Evolutionary conservation across 2,888 invertebrate genomes (phyloP), one percentile per base, ranked within the genome.

Genomic region (Caenorhabditis sp.): DNA sequence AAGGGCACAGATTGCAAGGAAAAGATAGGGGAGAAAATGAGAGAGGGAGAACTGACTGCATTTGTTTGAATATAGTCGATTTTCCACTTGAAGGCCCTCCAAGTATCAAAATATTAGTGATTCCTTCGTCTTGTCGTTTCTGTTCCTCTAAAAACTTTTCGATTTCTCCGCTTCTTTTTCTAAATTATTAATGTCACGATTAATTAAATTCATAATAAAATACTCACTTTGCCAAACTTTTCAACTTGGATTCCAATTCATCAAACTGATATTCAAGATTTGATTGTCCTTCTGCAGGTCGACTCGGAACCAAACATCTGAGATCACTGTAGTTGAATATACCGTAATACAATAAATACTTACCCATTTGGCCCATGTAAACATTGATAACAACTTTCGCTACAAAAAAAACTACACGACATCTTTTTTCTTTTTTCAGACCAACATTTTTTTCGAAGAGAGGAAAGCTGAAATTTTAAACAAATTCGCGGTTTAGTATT

Each of bases 11-110:
- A 43, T 12, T 17, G 43, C 14, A 14, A 43, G 17, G 17, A 43
- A 14, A 43, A 17, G 43, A 43, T 43, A 10, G 3, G 43, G 43
- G 43, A 10, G 43, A 43, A 14, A 43, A 14, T 23, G 8, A 21
- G 26, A 23, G n/a, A n/a, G n/a, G n/a, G n/a, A n/a, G n/a, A 31
- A 52, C 74, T 63, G 27, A 78, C 78, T 73, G 67, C 78, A 78
- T 78, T 53, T 78, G 78, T 49, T 78, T 78, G 56, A 78, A 76
- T 53, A 78, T 70, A 1, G 78, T 78, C 43, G 70, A 70, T 60
- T 78, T 78, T 21, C 78, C 78, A 53, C 76, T 75, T 8, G 68
- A 70, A 0, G 75, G 75, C 12, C 75, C 75, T n/a, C 75, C 74
- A 5, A 75, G 63, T 38, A 75, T 64, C 12, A 75, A 63, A 31